Conservation (phyloP, 2,113 vertebrate genomes). For the Panthera tigris region DNA sequence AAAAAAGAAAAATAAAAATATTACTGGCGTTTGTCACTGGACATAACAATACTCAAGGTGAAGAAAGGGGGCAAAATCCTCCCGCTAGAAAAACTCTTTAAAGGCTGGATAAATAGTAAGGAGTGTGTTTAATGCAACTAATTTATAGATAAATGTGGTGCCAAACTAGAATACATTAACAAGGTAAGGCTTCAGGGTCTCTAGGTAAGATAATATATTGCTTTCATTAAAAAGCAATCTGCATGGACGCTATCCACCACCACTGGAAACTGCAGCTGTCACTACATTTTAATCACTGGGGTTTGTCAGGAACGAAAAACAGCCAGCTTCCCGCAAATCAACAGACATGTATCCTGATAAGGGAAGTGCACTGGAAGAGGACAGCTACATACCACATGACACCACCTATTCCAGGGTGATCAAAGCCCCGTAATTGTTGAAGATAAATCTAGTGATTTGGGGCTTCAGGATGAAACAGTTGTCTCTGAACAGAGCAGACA, state of each 20-base stretch:
- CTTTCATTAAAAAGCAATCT: constrained; percentile 95
- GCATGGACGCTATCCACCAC: constrained; percentile 91
- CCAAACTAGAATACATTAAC: constrained; percentile 89
- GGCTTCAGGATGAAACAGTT: constrained; percentile 74
- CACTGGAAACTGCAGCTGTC: constrained; percentile 90
- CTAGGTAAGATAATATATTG: constrained; percentile 93
- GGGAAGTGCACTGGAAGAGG: constrained; percentile 85
- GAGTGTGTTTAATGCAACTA: constrained; percentile 89
- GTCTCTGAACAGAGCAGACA: constrained; percentile 79
- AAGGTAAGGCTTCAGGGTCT: constrained; percentile 88
- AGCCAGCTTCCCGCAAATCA: constrained; percentile 93
- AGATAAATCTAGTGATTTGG: constrained; percentile 86
- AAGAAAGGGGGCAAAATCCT: constrained; percentile 47
- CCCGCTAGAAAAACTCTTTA: constrained; percentile 79
- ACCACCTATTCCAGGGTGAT: constrained; percentile 86
- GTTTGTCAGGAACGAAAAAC: constrained; percentile 94
- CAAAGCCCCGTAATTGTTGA: constrained; percentile 86
- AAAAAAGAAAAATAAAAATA: not conserved
- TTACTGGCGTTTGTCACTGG: not conserved
- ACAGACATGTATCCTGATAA: constrained; percentile 94
- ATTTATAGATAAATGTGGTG: constrained; percentile 92
- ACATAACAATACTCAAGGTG: constrained; percentile 44
- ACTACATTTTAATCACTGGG: constrained; percentile 94
- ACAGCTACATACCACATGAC: constrained; percentile 83
- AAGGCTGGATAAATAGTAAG: constrained; percentile 85